Evolutionary conservation across 1,140 invertebrate genomes (phyloP).

Genomic region (Heliothis subflexa): DNA sequence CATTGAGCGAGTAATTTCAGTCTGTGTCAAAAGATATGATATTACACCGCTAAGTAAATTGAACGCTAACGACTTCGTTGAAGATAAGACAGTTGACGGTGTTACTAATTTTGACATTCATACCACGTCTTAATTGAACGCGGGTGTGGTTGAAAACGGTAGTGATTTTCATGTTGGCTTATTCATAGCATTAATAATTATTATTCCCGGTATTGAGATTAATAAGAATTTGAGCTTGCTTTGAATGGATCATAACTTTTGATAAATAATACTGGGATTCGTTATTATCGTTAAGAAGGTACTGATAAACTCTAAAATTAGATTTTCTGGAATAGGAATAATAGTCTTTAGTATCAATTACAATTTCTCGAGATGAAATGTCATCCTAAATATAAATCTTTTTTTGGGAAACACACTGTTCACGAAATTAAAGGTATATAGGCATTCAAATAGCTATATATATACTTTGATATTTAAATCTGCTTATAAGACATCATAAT

Average conservation of each 20-base stretch:
- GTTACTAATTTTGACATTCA: slow-evolving; percentile 57
- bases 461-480: no score
- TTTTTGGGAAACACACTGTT: no score
- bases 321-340: no score
- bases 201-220: slow-evolving; percentile 44
- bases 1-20: background rate
- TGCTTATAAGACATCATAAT: no score
- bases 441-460: no score
- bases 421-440: no score
- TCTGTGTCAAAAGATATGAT: slow-evolving; percentile 41
- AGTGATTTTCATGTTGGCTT: slow-evolving; percentile 41
- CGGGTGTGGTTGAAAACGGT: slow-evolving; percentile 44
- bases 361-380: no score
- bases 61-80: slow-evolving; percentile 39
- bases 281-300: no score
- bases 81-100: slow-evolving; percentile 51
- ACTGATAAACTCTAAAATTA: no score
- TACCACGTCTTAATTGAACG: slow-evolving; percentile 61
- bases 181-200: slow-evolving; percentile 36
- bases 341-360: no score
- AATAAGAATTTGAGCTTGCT: slow-evolving; percentile 19
- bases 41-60: slow-evolving; percentile 46
- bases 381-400: no score
- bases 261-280: background rate
- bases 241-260: background rate